Evolutionary conservation across 2,113 vertebrate genomes (phyloP), one percentile per base, ranked within the genome.

Genomic region (Menura novaehollandiae): DNA sequence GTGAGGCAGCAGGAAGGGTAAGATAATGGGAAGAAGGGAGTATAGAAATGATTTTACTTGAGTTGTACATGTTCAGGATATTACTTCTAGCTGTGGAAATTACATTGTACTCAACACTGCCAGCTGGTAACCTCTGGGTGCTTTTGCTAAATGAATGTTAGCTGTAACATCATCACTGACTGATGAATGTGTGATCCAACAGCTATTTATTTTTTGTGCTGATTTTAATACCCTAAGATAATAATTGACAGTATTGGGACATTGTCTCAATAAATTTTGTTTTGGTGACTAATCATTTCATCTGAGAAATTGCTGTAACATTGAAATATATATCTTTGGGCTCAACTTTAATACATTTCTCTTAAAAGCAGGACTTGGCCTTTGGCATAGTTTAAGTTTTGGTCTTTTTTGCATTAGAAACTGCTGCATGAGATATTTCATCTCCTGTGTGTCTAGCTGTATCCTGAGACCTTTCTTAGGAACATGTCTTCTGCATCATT

Each of bases 71-170:
- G 46, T 83, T 95, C 49, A 77, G 59, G 55, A n/a, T 80, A 44
- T 80, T 96, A 85, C 91, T 93, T 90, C 72, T 95, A 77, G 26
- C 37, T 83, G 39, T 79, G 67, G 68, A 85, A 96, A 84, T 83
- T 69, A 63, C 33, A 51, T 28, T 72, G 71, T 49, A 59, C 28
- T 87, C 56, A 85, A 37, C 19, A 33, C 13, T 82, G 41, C 23
- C 58, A 66, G 28, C 30, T 59, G 41, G 37, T 92, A 66, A 86
- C 46, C 59, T 85, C 27, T 69, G 51, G 16, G 30, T 93, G 56
- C 59, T 84, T 77, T 62, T 72, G 33, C 43, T 88, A 71, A 91
- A 87, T 60, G 13, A 73, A 27, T 44, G 15, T 51, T 88, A 92
- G 17, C 43, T 76, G n/a, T 35, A 91, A 53, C n/a, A 33, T 46